Conservation (phyloP, 2,888 invertebrate species). For the Leuctra nigra region DNA sequence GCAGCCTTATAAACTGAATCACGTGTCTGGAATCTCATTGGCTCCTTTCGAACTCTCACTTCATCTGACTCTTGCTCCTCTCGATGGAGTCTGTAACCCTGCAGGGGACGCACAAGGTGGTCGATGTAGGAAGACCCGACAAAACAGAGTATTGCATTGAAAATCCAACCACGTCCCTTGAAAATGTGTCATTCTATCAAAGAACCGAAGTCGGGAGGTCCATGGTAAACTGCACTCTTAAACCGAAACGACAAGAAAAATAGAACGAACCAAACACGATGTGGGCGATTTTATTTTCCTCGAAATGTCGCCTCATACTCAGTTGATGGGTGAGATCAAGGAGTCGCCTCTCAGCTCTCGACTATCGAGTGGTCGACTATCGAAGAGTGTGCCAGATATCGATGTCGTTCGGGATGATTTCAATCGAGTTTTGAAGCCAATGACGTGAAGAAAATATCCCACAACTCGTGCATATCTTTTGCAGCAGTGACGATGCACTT, state of each 20-base stretch:
- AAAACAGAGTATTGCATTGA: neutral
- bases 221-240: slow-evolving; percentile 19
- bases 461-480: too few species aligned
- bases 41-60: slow-evolving; percentile 10
- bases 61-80: neutral
- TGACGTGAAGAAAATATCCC: too few species aligned
- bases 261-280: slow-evolving; percentile 8
- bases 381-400: too few species aligned
- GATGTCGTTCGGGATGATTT: too few species aligned
- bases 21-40: slow-evolving; percentile 13
- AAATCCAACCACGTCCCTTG: slow-evolving; percentile 26
- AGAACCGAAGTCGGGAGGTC: slow-evolving; percentile 9
- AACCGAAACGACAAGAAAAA: slow-evolving; percentile 11
- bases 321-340: neutral
- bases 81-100: neutral
- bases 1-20: slow-evolving; percentile 10
- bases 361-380: too few species aligned
- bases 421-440: too few species aligned
- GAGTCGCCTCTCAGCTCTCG: too few species aligned
- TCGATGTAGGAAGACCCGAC: neutral
- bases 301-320: neutral
- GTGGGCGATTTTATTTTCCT: slow-evolving; percentile 18
- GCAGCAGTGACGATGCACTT: too few species aligned
- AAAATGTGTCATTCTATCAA: slow-evolving; percentile 30
- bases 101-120: neutral